Base-by-base conservation (phyloP, 2,888 invertebrate species). In the Platycheirus albimanus region DNA sequence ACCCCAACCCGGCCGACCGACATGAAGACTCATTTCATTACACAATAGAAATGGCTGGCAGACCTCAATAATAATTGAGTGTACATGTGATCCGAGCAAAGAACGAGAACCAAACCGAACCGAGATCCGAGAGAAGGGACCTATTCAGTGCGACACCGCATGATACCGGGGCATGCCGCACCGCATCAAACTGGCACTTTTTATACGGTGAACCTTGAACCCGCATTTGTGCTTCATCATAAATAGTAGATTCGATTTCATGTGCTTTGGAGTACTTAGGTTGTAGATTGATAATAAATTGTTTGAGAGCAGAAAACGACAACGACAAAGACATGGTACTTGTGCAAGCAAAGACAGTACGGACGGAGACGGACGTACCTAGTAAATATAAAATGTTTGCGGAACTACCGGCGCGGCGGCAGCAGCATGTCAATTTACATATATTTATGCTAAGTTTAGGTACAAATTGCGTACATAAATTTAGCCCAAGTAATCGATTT, bases 201-300 rank as follows among this genome's bases (percentile, higher is more conserved):
- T 54, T 54, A 24, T 64, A 8, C 47, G 41, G 33, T 45, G 67
- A 79, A 66, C 80, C 80, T 71, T 71, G 76, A 66, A 80, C 70
- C 70, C 70, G 28, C 45, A 69, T 74, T 79, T 79, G n/a, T n/a
- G 67, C 47, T 45, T 58, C 20, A 28, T 72, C 72, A 61, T 74
- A 45, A 56, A 19, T 7, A 70, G 58, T 52, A 70, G 58, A 58
- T 80, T 76, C 76, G 70, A 76, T 80, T 76, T 70, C 76, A 66
- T 58, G 76, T 70, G 70, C 38, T 38, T 38, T n/a, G 13, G 61
- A 51, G 64, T 30, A 49, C 67, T 72, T 58, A 54, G 66, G 45
- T 76, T 58, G 58, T 71, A 58, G 64, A 80, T 70, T 70, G 70
- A 76, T 70, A 66, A 58, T 52, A 71, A 45, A 19, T 45, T 45